Evolutionary conservation across 2,113 vertebrate species (phyloP).

Genomic region (Sebastes schlegelii): DNA sequence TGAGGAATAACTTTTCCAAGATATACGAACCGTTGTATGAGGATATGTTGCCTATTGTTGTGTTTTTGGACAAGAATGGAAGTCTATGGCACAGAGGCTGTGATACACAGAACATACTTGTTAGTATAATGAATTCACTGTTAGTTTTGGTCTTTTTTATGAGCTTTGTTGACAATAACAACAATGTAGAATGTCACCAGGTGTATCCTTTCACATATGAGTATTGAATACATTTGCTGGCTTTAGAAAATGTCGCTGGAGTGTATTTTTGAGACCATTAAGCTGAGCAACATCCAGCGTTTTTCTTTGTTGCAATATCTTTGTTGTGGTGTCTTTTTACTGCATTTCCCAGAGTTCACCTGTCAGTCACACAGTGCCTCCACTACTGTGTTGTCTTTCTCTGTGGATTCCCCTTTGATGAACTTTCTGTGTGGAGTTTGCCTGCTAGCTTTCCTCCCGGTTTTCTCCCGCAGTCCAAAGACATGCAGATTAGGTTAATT

Average conservation of each 20-base stretch:
- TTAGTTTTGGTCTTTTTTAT: not conserved
- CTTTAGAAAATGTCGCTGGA: slow-evolving; percentile 7
- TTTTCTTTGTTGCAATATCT: slow-evolving; percentile 30
- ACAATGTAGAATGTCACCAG: not conserved
- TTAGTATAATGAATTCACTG: not conserved
- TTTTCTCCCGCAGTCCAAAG: slow-evolving; percentile 6
- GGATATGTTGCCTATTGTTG: too few species aligned
- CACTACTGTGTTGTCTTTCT: not conserved
- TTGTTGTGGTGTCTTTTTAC: slow-evolving; percentile 33
- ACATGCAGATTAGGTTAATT: slow-evolving; percentile 37
- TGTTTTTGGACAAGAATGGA: not conserved
- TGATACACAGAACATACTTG: not conserved
- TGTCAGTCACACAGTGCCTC: slow-evolving; percentile 44
- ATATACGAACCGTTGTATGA: too few species aligned
- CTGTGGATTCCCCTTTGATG: slow-evolving; percentile 33
- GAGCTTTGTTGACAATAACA: not conserved
- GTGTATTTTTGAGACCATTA: slow-evolving; percentile 34
- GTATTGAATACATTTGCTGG: not conserved
- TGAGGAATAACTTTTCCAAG: too few species aligned
- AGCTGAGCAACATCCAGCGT: not conserved
- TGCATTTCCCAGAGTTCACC: slow-evolving; percentile 35
- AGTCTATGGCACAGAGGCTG: not conserved
- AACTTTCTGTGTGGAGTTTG: slow-evolving; percentile 47
- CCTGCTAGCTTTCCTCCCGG: slow-evolving; percentile 19
- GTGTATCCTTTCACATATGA: not conserved